These are phyloP conservation scores for Chloroclystis v-ata DNA, from an alignment of 2,888 invertebrate species.

Conservation along the genomic window DNA sequence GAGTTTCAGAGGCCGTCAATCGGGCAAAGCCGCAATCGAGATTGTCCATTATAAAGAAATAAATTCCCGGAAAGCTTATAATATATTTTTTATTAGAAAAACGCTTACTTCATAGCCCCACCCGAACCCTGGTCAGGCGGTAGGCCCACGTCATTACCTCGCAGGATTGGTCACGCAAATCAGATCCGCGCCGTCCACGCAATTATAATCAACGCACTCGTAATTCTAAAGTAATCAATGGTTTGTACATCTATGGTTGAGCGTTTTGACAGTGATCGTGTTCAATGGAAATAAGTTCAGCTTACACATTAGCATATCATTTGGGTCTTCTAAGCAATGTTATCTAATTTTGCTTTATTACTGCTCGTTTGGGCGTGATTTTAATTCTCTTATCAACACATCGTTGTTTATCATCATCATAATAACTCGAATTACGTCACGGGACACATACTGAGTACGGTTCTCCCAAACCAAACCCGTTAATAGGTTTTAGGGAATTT, in stretches of 20 bases:
- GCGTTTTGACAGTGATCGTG: slow-evolving; percentile 16
- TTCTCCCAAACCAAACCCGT: too few relatives aligned
- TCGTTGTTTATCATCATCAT: too few relatives aligned
- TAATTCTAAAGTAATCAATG: slow-evolving; percentile 76
- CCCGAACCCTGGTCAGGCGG: slow-evolving; percentile 39
- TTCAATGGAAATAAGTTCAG: slow-evolving; percentile 7
- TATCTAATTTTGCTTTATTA: not conserved
- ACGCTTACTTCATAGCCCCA: not conserved
- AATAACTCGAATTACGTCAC: too few relatives aligned
- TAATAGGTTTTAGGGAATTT: too few relatives aligned
- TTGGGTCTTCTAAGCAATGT: slow-evolving; percentile 8
- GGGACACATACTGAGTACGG: too few relatives aligned
- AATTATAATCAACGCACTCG: slow-evolving; percentile 75
- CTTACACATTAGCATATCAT: not conserved
- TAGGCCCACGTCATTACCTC: slow-evolving; percentile 66
- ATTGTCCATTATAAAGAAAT: too few relatives aligned
- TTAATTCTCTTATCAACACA: too few relatives aligned
- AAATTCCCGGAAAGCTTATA: too few relatives aligned
- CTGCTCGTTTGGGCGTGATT: not conserved
- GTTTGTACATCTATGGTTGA: slow-evolving; percentile 59
- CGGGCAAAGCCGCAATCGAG: too few relatives aligned
- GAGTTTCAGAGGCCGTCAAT: too few relatives aligned
- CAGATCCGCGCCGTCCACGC: slow-evolving; percentile 70
- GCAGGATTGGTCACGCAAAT: slow-evolving; percentile 73
- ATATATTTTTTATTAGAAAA: too few relatives aligned